phyloP scores from a whole-genome alignment of 2,888 invertebrate species.

The Hypercompe scribonia region DNA sequence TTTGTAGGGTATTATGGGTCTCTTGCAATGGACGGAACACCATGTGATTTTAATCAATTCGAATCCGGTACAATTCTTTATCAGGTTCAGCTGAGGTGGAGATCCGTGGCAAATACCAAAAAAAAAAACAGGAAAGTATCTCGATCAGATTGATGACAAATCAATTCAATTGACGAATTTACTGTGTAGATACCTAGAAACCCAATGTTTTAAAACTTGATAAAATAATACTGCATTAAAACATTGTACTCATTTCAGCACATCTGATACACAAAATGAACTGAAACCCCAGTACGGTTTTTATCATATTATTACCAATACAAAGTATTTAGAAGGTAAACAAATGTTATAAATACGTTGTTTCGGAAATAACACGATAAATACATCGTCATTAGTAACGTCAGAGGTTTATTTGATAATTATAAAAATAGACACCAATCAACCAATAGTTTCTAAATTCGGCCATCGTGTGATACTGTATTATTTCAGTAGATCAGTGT shows the following conservation, averaged over 20 bases:
- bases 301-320: not conserved
- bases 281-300: not conserved
- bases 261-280: not conserved
- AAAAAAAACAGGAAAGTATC: no score
- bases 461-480: not conserved
- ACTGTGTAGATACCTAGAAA: no score
- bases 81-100: no score
- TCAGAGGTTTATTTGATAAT: conserved; percentile 15
- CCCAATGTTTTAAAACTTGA: no score
- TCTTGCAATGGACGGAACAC: not conserved
- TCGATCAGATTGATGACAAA: no score
- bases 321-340: conserved; percentile 7
- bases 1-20: no score
- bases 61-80: not conserved
- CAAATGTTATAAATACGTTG: conserved; percentile 16
- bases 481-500: not conserved
- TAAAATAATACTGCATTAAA: not conserved
- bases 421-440: conserved; percentile 1
- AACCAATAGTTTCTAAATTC: not conserved
- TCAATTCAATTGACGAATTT: no score
- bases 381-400: conserved; percentile 26
- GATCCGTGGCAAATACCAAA: no score
- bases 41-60: not conserved
- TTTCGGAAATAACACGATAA: conserved; percentile 26
- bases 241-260: not conserved